These are phyloP conservation scores for Sturnus vulgaris DNA, from an alignment of 2,113 vertebrate species.

Conservation along the genomic window DNA sequence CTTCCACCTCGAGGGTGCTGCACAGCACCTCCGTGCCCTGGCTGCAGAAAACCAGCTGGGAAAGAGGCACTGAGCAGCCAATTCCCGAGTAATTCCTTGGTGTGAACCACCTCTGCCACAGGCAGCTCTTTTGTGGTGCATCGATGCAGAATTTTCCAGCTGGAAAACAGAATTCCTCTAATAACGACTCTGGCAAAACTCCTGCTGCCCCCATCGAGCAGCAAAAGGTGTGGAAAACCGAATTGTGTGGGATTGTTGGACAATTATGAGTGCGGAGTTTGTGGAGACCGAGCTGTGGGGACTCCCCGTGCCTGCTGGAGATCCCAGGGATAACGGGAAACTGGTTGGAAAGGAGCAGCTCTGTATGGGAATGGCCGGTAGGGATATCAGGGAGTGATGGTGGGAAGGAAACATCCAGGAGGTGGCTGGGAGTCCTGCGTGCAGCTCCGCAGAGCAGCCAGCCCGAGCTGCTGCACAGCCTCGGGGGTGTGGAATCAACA, in stretches of 20 bases:
- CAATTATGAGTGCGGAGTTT: too few species aligned
- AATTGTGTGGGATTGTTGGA: neutral
- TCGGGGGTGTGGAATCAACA: neutral
- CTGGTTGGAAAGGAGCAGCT: neutral
- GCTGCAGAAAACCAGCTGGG: neutral
- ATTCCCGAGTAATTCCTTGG: neutral
- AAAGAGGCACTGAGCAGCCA: neutral
- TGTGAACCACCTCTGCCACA: neutral
- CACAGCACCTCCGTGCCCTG: neutral
- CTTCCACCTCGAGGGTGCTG: neutral
- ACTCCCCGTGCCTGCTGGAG: neutral
- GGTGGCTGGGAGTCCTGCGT: neutral
- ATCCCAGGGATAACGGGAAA: neutral
- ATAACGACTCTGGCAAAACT: neutral
- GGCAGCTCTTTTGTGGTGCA: neutral
- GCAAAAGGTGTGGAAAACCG: neutral
- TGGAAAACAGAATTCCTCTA: neutral
- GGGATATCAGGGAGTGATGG: neutral
- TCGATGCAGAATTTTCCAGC: neutral
- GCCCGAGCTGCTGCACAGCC: neutral
- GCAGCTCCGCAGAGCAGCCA: neutral
- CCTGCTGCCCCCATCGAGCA: neutral
- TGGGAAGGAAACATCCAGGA: neutral
- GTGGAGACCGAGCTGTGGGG: neutral
- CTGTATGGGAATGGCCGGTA: neutral